Evolutionary conservation across 1,140 invertebrate species (phyloP).

Genomic region (Drosophila repleta): DNA sequence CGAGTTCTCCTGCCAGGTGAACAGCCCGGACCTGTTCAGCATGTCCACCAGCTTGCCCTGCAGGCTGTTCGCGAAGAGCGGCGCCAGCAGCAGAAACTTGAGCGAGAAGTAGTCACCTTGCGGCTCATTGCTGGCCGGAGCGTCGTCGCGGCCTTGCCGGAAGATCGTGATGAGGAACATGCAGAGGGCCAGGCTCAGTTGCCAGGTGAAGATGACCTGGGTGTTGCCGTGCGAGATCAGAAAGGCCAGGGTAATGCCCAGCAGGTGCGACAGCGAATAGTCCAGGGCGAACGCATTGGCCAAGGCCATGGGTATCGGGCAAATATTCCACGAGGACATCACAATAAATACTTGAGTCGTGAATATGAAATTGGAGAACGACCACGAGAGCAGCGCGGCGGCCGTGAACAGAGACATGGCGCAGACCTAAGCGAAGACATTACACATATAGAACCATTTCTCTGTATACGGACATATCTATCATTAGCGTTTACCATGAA

Average conservation of each 20-base stretch:
- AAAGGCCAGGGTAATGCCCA: conserved; percentile 69
- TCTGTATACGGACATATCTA: no score
- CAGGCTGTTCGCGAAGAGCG: conserved; percentile 65
- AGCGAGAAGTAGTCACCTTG: conserved; percentile 65
- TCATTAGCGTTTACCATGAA: conserved; percentile 73
- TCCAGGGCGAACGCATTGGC: conserved; percentile 68
- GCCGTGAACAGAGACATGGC: conserved; percentile 72
- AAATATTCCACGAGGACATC: conserved; percentile 62
- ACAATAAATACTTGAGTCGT: conserved; percentile 76
- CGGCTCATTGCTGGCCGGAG: conserved; percentile 35
- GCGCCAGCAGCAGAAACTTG: conserved; percentile 60
- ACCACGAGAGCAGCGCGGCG: conserved; percentile 73
- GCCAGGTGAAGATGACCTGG: conserved; percentile 71
- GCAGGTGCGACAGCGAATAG: conserved; percentile 72
- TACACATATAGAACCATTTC: no score
- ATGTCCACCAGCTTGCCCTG: conserved; percentile 65
- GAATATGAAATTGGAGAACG: conserved; percentile 79
- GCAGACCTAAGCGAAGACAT: conserved; percentile 53
- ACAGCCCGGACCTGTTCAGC: conserved; percentile 54
- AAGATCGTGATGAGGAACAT: conserved; percentile 64
- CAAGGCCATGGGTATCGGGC: conserved; percentile 42
- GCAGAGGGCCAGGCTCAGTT: conserved; percentile 60
- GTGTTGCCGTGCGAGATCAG: conserved; percentile 71
- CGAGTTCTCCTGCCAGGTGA: conserved; percentile 47
- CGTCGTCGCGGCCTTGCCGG: conserved; percentile 45